Evolutionary conservation across 2,113 vertebrate genomes (phyloP).

Genomic region (Poecile atricapillus): DNA sequence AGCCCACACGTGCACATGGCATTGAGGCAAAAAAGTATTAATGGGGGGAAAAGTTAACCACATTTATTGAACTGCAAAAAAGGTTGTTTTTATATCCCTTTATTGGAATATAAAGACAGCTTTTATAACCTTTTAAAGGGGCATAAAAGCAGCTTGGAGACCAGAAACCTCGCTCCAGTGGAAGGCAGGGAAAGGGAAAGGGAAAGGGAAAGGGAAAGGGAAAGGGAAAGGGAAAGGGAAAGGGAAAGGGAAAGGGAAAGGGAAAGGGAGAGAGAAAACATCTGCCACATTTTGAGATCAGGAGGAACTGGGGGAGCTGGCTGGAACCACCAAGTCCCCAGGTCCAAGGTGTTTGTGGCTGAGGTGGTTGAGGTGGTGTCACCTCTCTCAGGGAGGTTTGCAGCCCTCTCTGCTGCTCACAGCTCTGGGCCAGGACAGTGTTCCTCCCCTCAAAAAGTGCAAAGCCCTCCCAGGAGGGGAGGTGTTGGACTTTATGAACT

Average conservation of each 20-base stretch:
- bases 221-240: neutral
- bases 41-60: neutral
- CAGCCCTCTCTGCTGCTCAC: neutral
- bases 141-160: conserved; percentile 58
- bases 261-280: neutral
- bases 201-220: neutral
- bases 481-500: neutral
- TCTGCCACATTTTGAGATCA: neutral
- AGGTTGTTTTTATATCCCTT: conserved; percentile 57
- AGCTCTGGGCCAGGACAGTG: neutral
- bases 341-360: neutral
- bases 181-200: neutral
- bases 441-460: neutral
- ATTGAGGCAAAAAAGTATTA: neutral
- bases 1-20: fast-evolving
- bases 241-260: neutral
- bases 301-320: fast-evolving
- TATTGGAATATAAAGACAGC: conserved; percentile 64
- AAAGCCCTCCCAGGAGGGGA: neutral
- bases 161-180: neutral
- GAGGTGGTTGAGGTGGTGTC: neutral
- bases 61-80: neutral
- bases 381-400: fast-evolving
- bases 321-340: neutral
- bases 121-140: conserved; percentile 67